Percentiles rank a stretch among this genome's conserved stretches.
Evolutionary conservation across 2,113 vertebrate genomes (phyloP).

Genomic region (Cichladusa arquata): DNA sequence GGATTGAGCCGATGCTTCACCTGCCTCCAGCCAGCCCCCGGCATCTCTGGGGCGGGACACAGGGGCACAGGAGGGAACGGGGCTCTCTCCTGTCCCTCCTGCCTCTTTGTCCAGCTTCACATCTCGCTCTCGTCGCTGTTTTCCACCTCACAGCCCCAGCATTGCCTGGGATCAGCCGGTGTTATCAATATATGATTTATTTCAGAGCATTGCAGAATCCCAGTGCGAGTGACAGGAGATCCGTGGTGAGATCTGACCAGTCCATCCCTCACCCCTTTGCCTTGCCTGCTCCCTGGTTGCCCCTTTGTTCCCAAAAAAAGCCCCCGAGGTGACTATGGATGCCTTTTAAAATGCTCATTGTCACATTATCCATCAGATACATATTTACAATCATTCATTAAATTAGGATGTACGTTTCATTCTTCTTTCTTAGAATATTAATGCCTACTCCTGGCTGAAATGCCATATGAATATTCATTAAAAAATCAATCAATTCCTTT

Average conservation of each 20-base stretch:
- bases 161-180: no score
- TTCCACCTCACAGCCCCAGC: accelerated
- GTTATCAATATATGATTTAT: not conserved
- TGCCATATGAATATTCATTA: slow-evolving; percentile 68
- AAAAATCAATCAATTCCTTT: slow-evolving; percentile 51
- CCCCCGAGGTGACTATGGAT: slow-evolving; percentile 33
- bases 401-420: slow-evolving; percentile 53
- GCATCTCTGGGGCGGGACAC: not conserved
- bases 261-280: not conserved
- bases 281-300: not conserved
- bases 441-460: slow-evolving; percentile 55
- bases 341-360: slow-evolving; percentile 15
- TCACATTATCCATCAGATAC: slow-evolving; percentile 48
- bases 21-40: not conserved
- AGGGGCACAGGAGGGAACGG: not conserved
- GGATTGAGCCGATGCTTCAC: not conserved
- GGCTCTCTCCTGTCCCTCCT: not conserved
- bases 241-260: accelerated
- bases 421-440: slow-evolving; percentile 69
- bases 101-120: not conserved
- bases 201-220: not conserved
- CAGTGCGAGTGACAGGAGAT: accelerated
- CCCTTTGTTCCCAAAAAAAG: slow-evolving; percentile 17
- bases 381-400: slow-evolving; percentile 59
- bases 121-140: not conserved